Evolutionary conservation across 2,888 invertebrate species (phyloP).

Genomic region (Lycophotia porphyrea): DNA sequence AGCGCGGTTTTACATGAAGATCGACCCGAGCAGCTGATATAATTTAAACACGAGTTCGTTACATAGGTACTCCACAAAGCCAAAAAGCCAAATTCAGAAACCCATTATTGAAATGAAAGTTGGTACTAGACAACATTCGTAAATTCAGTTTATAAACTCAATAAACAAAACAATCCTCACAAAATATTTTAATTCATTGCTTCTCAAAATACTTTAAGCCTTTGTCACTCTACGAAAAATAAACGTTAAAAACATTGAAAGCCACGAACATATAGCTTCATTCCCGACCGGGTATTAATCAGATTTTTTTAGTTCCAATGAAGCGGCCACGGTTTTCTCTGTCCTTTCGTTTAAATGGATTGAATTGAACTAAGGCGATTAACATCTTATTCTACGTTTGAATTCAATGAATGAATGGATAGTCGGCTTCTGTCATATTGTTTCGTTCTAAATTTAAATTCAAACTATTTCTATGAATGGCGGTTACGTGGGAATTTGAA

Average conservation of each 20-base stretch:
- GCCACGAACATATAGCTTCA: slow-evolving; percentile 45
- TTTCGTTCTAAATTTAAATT: slow-evolving; percentile 56
- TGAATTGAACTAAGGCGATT: slow-evolving; percentile 57
- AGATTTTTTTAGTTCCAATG: slow-evolving; percentile 30
- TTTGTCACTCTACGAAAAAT: slow-evolving; percentile 40
- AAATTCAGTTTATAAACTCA: not conserved
- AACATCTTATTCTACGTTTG: slow-evolving; percentile 59
- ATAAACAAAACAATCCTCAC: not conserved
- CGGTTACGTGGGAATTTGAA: not conserved
- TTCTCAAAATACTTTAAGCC: slow-evolving; percentile 19
- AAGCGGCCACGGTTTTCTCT: slow-evolving; percentile 27
- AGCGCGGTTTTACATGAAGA: too few species aligned
- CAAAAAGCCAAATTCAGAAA: too few species aligned
- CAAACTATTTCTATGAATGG: not conserved
- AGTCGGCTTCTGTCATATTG: slow-evolving; percentile 29
- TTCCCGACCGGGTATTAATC: slow-evolving; percentile 38
- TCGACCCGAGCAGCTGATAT: too few species aligned
- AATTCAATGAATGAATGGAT: slow-evolving; percentile 51
- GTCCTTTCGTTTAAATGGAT: slow-evolving; percentile 44
- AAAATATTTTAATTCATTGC: slow-evolving; percentile 2
- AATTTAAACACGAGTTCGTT: too few species aligned
- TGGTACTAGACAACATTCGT: not conserved
- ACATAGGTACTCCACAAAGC: not conserved
- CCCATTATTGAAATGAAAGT: not conserved
- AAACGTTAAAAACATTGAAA: slow-evolving; percentile 37